Evolutionary conservation across 1,140 invertebrate genomes (phyloP).

Genomic region (Anoplophora glabripennis): DNA sequence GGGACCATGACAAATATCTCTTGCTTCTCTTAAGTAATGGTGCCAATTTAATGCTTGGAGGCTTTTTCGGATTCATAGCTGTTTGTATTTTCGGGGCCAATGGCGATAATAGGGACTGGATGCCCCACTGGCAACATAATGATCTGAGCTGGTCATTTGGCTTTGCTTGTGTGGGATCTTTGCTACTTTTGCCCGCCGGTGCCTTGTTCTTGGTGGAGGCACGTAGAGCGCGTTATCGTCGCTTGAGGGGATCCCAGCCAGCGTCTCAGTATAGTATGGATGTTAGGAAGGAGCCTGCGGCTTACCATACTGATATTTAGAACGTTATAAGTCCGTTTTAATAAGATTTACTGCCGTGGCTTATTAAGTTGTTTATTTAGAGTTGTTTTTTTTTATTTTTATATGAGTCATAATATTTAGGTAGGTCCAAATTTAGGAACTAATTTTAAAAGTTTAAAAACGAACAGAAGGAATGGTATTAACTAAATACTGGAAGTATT

Average conservation of each 20-base stretch:
- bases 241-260: conserved; percentile 62
- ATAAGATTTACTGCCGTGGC: background rate
- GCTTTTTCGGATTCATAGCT: conserved; percentile 72
- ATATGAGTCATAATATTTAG: background rate
- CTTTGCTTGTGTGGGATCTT: conserved; percentile 74
- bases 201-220: conserved; percentile 80
- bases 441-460: background rate
- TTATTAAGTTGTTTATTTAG: background rate
- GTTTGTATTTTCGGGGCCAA: conserved; percentile 78
- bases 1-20: conserved; percentile 75
- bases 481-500: no score
- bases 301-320: conserved; percentile 57
- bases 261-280: conserved; percentile 58
- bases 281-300: conserved; percentile 45
- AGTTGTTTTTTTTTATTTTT: no score
- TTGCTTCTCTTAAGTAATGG: conserved; percentile 70
- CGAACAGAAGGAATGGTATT: no score
- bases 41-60: conserved; percentile 65
- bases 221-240: conserved; percentile 68
- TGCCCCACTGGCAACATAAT: conserved; percentile 95
- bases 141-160: conserved; percentile 94
- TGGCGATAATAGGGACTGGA: conserved; percentile 91
- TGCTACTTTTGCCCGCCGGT: conserved; percentile 69
- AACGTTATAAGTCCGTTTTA: background rate
- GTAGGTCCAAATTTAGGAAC: background rate